phyloP scores from a whole-genome alignment of 2,113 vertebrate genomes.

The Mirounga angustirostris region DNA sequence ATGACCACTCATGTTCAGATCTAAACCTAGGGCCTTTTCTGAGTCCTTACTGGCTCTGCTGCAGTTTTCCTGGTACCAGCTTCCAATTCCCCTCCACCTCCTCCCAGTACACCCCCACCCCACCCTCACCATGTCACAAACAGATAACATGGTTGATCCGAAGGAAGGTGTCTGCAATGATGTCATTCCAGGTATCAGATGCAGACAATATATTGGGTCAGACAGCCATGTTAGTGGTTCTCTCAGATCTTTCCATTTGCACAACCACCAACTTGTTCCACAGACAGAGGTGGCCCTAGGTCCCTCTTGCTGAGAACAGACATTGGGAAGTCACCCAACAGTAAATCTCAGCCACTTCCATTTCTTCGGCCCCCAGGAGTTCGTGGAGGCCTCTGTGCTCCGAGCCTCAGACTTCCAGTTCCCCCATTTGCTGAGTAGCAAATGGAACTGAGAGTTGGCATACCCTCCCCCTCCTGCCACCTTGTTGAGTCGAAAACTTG shows the following conservation, averaged over 20 bases:
- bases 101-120: no score
- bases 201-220: not conserved
- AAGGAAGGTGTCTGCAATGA: not conserved
- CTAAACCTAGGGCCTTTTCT: not conserved
- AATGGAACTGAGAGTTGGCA: not conserved
- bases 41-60: not conserved
- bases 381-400: not conserved
- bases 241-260: not conserved
- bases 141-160: not conserved
- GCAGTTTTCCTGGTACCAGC: not conserved
- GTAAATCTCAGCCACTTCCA: not conserved
- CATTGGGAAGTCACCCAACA: not conserved
- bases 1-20: not conserved
- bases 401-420: not conserved
- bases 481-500: not conserved
- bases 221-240: not conserved
- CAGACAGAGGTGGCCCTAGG: not conserved
- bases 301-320: not conserved
- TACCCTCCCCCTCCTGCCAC: rapidly evolving
- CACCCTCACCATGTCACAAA: not conserved
- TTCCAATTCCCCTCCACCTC: not conserved
- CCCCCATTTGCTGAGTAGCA: no score
- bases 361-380: not conserved
- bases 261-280: not conserved
- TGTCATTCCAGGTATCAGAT: not conserved